Base-by-base conservation (phyloP, 1,140 invertebrate genomes). In the Chironomus striatipennis region DNA sequence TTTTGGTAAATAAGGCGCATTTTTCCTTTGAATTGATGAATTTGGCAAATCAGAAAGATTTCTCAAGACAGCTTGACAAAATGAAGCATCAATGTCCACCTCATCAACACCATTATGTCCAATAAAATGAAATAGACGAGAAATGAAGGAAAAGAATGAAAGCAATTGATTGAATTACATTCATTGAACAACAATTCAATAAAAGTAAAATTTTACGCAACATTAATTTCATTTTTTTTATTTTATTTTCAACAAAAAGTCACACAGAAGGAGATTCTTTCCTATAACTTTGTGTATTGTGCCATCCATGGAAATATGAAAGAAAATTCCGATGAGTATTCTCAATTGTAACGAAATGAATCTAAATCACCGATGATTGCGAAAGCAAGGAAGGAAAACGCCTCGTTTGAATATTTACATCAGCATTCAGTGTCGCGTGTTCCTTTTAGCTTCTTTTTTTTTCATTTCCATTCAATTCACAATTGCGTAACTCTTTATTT, bases 181-280 rank as follows among this genome's bases (percentile, higher is more conserved):
- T n/a, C n/a, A 12, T 57, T 15, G 47, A 57, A n/a, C 47, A 57
- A 57, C n/a, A n/a, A n/a, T 57, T n/a, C 4, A 57, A 57, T 57
- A 57, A 57, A 57, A 57, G 47, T 57, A 57, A 57, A 57, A 57
- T 57, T 57, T 57, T 57, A 57, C 47, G 47, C 47, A 12, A 57
- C 47, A 57, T 57, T 57, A 12, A 12, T 15, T n/a, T 12, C 47
- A 57, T 57, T 57, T 57, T 47, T n/a, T n/a, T 57, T n/a, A 57
- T 57, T 57, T 57, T n/a, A 57, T n/a, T 57, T 15, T 12, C 10
- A 57, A 57, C 24, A 1, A 5, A 34, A 34, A 34, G 24, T 2
- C 24, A 34, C 24, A 34, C n/a, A 34, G 24, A 34, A 5, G 47
- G 47, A 57, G n/a, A n/a, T 57, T 57, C 47, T 57, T 1, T 47